A percentile compares a stretch with the other conserved stretches of the same genome.
phyloP scores from a whole-genome alignment of 2,888 invertebrate species.

The Platypus cylindrus region DNA sequence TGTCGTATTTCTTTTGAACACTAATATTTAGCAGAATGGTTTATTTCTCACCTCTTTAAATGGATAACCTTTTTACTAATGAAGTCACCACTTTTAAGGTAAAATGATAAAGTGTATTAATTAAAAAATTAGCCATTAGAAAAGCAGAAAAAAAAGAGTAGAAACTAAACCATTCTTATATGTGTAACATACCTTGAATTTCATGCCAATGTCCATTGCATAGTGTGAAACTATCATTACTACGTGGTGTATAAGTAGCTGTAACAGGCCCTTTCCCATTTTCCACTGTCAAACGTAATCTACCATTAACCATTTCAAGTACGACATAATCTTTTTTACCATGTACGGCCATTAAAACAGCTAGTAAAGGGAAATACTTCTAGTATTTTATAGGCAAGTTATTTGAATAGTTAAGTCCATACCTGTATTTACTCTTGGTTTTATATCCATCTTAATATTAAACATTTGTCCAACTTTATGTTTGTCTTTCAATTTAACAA shows the following conservation, averaged over 20 bases:
- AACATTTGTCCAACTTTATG: constrained; percentile 70
- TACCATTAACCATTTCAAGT: constrained; percentile 78
- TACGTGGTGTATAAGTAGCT: constrained; percentile 53
- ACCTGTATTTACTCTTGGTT: constrained; percentile 74
- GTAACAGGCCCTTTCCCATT: constrained; percentile 71
- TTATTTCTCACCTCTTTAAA: too few relatives aligned
- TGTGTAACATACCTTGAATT: constrained; percentile 51
- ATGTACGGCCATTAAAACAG: constrained; percentile 70
- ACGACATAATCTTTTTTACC: constrained; percentile 72
- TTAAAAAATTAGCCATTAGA: too few relatives aligned
- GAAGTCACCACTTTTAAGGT: too few relatives aligned
- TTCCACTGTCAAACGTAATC: constrained; percentile 70
- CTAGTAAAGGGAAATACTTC: too few relatives aligned
- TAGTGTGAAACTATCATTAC: constrained; percentile 47
- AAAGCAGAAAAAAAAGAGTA: too few relatives aligned
- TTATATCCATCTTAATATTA: constrained; percentile 72
- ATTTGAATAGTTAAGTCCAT: background rate
- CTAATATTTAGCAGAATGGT: too few relatives aligned
- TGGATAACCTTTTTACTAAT: too few relatives aligned
- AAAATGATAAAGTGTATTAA: too few relatives aligned
- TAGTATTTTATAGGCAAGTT: too few relatives aligned
- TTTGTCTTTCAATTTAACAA: constrained; percentile 53
- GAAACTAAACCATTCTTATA: constrained; percentile 1
- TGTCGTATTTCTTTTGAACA: too few relatives aligned
- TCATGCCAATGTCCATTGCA: constrained; percentile 96